Base-by-base conservation (phyloP, 1,140 invertebrate genomes). In the Ylistrum balloti region DNA sequence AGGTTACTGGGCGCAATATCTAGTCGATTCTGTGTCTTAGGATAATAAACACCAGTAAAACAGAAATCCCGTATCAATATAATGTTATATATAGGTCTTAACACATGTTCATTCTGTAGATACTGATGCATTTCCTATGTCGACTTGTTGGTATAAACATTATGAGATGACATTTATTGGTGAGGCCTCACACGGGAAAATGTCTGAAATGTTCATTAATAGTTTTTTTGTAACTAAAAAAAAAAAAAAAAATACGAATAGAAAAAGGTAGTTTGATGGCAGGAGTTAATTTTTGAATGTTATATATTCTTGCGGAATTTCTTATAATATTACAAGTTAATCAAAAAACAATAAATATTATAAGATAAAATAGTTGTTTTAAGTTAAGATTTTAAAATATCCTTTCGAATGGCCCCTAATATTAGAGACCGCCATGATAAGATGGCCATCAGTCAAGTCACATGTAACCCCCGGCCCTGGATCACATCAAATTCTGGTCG, bases 401-500 rank as follows among this genome's bases (percentile, higher is more conserved):
- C 17, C 56, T n/a, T 28, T 74, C 11, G n/a, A 11, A 74, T 74
- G 22, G 56, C 56, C 56, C 22, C 56, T 28, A 1, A 17, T 17
- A 20, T 28, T n/a, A 28, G 22, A 74, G 56, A 74, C 56, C 56
- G n/a, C 56, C 56, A n/a, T 28, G 56, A 74, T n/a, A 74, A 74
- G 28, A n/a, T 28, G 56, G 22, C n/a, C 56, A 74, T 74, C 56
- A 74, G 56, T 74, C 56, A 74, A n/a, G n/a, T 7, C 11, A 5
- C 28, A 74, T 5, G n/a, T 74, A 74, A 74, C 56, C 56, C 22
- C 56, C 56, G 22, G 35, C 22, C 56, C 17, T n/a, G 22, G 56
- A 17, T 28, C 56, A 89, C 56, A 89, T 22, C 34, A 33, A 85
- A 33, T 74, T 89, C 35, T 85, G n/a, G 32, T 33, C 28, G 33